Evolutionary conservation across 2,797 vertebrate species (phyloP), one percentile per base, ranked within the genome.

Genomic region (Eurystomus glaucurus): DNA sequence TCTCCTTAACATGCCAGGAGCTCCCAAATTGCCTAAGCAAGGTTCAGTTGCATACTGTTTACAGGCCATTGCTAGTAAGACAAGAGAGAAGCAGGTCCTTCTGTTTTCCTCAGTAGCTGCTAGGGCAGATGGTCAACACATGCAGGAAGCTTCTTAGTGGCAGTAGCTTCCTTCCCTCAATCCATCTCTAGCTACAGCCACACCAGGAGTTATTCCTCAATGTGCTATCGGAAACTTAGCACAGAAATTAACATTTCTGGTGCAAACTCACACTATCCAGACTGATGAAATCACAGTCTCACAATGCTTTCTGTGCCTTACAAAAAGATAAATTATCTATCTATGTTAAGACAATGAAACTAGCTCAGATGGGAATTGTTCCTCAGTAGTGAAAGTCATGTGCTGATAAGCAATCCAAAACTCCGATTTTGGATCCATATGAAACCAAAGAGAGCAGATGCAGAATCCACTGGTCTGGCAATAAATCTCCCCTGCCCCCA

Each of bases 371-470:
- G 37, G 80, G 78, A 92, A 78, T 46, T 65, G 54, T 33, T 55
- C 58, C 75, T 91, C 79, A 37, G 28, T 29, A 84, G 39, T 2
- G 0, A 0, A 54, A 86, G 80, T 75, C 60, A 66, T 6, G 14
- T 89, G 71, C 90, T 93, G 65, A 74, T 82, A 85, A 95, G 66
- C 65, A 89, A 85, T 41, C 70, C 88, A 35, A 94, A 91, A 57
- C 64, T 91, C 90, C 1, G 8, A 93, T 94, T 97, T 95, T 93
- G 95, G 96, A 96, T 97, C 93, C 90, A 70, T 91, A 94, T 85
- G 96, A 96, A 97, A 96, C 85, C 84, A 85, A 93, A 69, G 57
- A 76, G 78, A 93, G 94, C 97, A 98, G 98, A 98, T 98, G 97
- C 93, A 96, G 91, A 94, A 95, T 88, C 45, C 62, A 76, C 83